Base-by-base conservation (phyloP, 2,113 vertebrate genomes). In the Hippocampus comes region DNA sequence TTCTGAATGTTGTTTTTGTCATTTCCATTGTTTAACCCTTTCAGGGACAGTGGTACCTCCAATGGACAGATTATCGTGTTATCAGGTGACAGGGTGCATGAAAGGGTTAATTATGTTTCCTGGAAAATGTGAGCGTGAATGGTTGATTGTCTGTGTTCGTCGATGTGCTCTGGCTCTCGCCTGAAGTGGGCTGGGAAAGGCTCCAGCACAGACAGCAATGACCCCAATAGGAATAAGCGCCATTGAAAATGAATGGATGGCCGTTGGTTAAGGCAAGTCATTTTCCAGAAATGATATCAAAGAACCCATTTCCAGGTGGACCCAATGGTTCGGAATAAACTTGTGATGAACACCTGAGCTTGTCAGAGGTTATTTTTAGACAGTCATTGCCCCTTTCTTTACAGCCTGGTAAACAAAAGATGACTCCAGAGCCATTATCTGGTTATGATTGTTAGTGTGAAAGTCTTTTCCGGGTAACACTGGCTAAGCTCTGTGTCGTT, bases 301-400 rank as follows among this genome's bases (percentile, higher is more conserved):
- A 61, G 59, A 20, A 15, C 15, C 17, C 59, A 18, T 30, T 59
- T 51, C 11, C 46, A 74, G 67, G 25, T 59, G 71, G 55, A 41
- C 17, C 46, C 15, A 49, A 34, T 46, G 81, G 66, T 77, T 71
- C 63, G 61, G 74, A 84, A 75, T 67, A 53, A 76, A 82, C 73
- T 73, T 61, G 56, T 75, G 83, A 84, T 78, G 79, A 81, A 87
- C 80, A 86, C 83, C 88, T 87, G 81, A 84, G 84, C 79, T 84
- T 71, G 74, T 90, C 74, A 75, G 75, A 82, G 81, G 83, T 71
- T 91, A 91, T 90, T 88, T 89, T 90, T 90, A 89, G 88, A 79
- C 25, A 76, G 75, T 85, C 89, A 91, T 84, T 87, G 82, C 79
- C 84, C 80, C 84, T 87, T 90, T 89, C 81, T 84, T 60, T 85